Evolutionary conservation across 92 coral and sea anemone genomes (phyloP), one percentile per base, ranked within the genome.

Genomic region (Epizoanthus stellaris): DNA sequence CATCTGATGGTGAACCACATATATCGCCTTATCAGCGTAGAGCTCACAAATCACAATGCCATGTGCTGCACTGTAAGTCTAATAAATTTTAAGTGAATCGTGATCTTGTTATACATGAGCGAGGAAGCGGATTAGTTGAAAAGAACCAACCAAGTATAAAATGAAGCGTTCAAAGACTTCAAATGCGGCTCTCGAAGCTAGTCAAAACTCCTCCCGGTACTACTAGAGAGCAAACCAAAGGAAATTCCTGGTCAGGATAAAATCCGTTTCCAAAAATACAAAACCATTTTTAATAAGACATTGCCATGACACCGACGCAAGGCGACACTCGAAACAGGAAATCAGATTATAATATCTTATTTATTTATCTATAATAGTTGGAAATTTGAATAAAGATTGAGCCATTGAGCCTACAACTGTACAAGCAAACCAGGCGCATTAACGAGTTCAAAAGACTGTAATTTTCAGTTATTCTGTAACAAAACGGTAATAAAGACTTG

Each of bases 91-190:
- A 16, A 11, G 38, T 5, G 38, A 3, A 72, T 72, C 7, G 11
- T 8, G 20, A 40, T 14, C 14, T 45, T 72, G 77, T 72, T 72
- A 1, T 45, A 72, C 60, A 3, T 47, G 77, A 72, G 21, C 52
- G 39, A 47, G 12, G 60, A 72, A 47, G 60, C 77, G 77, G 52
- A 72, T 38, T 19, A 72, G 11, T 4, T 72, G 77, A 72, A 72
- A 72, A 72, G 77, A 72, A 72, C 60, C 60, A 72, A 34, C 23
- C 77, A 21, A 57, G 49, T 68, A 68, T 68, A 68, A 68, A 68
- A 68, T 15, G 11, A 38, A 68, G 20, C 42, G 39, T 15, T 13
- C 42, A 34, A 13, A 68, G 45, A 38, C 73, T 68, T 38, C 1
- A 64, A 8, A 61, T 8, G 3, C 42, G 15, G 20, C 4, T 4